Base-by-base conservation (phyloP, 2,888 invertebrate genomes). In the Hirudinaria manillensis region DNA sequence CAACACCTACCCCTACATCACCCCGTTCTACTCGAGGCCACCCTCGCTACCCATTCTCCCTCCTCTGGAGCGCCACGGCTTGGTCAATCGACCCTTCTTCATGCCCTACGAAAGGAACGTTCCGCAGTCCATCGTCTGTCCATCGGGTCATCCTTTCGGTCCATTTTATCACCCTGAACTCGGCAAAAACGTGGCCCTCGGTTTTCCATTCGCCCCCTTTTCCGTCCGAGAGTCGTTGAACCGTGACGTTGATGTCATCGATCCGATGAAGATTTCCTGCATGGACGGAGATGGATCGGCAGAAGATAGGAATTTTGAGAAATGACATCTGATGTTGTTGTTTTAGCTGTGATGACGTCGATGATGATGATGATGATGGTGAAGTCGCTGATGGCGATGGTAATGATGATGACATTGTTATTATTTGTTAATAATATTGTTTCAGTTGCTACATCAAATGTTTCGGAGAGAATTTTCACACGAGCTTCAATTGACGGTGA, bases 331-430 rank as follows among this genome's bases (percentile, higher is more conserved):
- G 24, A 3, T 61, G 10, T 27, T 61, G 24, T 36, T 76, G 76
- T 21, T 74, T 61, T n/a, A 56, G 73, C 36, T 66, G 66, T 65
- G 61, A 27, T 74, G 73, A 38, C 38, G 66, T 36, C 32, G 66
- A 74, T 56, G 73, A 27, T 65, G 73, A 38, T 66, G 66, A 36
- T 73, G 72, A 72, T 72, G 72, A 72, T n/a, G 72, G 53, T 72
- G 72, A 72, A 19, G 72, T 53, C 51, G 72, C 7, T 72, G 72
- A 53, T 72, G 72, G 24, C 29, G 72, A 72, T 53, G 72, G 53
- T 55, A 53, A 72, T 7, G 72, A 72, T 55, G 72, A 72, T 72
- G 72, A 75, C 74, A 51, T 27, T 61, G 61, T 6, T 61, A n/a
- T 4, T 61, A n/a, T 4, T 27, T 61, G 61, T 27, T 61, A 29